A percentile compares a stretch with the other conserved stretches of the same genome.
These are phyloP conservation scores for Vanessa tameamea DNA, from an alignment of 1,140 invertebrate species.

Conservation along the genomic window DNA sequence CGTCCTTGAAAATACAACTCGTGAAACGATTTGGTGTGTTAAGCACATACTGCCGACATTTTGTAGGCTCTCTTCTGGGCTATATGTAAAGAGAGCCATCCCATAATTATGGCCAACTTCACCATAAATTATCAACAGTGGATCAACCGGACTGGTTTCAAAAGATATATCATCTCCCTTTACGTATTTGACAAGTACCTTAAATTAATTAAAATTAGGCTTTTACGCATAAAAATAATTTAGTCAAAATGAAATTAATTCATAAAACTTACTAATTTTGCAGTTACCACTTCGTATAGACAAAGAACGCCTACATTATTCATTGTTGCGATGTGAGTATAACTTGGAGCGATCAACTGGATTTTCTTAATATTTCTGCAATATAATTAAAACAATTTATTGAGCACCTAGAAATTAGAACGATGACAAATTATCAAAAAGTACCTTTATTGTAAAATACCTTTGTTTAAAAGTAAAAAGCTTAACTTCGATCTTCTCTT, in stretches of 20 bases:
- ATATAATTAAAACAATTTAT: constrained; percentile 12
- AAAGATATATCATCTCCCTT: constrained; percentile 59
- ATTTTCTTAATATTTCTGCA: constrained; percentile 66
- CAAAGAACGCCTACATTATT: constrained; percentile 53
- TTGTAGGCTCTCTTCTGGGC: constrained; percentile 25
- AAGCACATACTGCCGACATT: constrained; percentile 59
- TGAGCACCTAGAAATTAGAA: neutral
- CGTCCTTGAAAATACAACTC: constrained; percentile 60
- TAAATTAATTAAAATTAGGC: neutral
- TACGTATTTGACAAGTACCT: constrained; percentile 57
- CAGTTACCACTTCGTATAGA: constrained; percentile 57
- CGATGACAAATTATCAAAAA: neutral
- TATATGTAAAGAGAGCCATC: constrained; percentile 52
- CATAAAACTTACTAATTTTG: constrained; percentile 52
- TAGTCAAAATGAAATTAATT: neutral
- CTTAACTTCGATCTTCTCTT: constrained; percentile 58
- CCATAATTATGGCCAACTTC: constrained; percentile 58
- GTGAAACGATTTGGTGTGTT: constrained; percentile 71
- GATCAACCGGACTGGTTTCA: constrained; percentile 65
- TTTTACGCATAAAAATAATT: neutral
- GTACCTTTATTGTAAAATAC: constrained; percentile 33
- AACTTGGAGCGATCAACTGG: constrained; percentile 66
- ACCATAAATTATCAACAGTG: constrained; percentile 62
- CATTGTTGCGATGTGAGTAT: constrained; percentile 54
- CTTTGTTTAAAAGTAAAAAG: constrained; percentile 63